Evolutionary conservation across 1,140 invertebrate species (phyloP).

Genomic region (Psix sp.): DNA sequence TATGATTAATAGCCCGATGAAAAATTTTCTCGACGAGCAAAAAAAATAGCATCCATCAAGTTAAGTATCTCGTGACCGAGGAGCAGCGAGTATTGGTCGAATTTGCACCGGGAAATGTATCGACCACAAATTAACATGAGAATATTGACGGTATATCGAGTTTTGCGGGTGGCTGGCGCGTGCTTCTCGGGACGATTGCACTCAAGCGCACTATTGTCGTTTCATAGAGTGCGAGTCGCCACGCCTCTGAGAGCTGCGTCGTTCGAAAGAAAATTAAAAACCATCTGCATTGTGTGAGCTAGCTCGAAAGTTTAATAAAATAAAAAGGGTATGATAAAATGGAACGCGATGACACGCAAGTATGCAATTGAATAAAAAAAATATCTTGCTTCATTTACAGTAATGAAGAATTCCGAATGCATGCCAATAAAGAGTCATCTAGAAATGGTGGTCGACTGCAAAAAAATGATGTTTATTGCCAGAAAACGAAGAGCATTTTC

Average conservation of each 20-base stretch:
- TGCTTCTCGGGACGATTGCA: conserved; percentile 22
- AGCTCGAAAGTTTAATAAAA: conserved; percentile 38
- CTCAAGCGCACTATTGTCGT: conserved; percentile 26
- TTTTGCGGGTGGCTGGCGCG: conserved; percentile 20
- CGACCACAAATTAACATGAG: conserved; percentile 31
- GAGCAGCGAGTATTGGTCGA: background rate
- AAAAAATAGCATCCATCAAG: conserved; percentile 10
- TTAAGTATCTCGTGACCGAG: background rate
- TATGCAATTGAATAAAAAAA: too few species aligned
- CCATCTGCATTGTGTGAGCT: conserved; percentile 28
- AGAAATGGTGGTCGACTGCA: too few species aligned
- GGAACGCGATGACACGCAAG: background rate
- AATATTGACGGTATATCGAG: conserved; percentile 46
- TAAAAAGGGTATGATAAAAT: conserved; percentile 9
- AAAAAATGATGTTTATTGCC: too few species aligned
- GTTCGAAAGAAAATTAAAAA: conserved; percentile 52
- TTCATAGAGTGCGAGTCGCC: conserved; percentile 16
- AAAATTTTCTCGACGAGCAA: conserved; percentile 11
- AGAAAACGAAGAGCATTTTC: too few species aligned
- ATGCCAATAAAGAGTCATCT: too few species aligned
- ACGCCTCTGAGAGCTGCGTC: conserved; percentile 22
- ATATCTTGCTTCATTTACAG: too few species aligned
- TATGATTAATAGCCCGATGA: conserved; percentile 38
- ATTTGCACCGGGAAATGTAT: conserved; percentile 19
- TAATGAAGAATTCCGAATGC: too few species aligned